Conservation (phyloP, 2,888 invertebrate genomes). For the Dryomyza anilis region DNA sequence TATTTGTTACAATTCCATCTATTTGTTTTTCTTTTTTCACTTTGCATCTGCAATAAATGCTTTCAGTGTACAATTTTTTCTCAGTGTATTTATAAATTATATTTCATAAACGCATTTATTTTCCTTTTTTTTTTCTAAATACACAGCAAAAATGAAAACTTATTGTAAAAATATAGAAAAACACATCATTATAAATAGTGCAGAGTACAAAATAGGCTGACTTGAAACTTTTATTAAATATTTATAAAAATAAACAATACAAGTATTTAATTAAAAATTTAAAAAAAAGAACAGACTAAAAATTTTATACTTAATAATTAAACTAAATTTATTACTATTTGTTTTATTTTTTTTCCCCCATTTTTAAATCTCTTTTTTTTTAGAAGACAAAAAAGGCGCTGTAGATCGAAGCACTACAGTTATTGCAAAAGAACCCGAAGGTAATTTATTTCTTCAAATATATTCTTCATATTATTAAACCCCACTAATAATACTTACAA, state of each 20-base stretch:
- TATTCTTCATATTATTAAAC: no score
- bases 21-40: background rate
- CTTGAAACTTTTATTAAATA: background rate
- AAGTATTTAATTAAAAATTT: background rate
- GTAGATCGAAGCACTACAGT: conserved; percentile 35
- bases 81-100: background rate
- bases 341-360: conserved; percentile 28
- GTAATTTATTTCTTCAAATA: no score
- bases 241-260: background rate
- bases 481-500: no score
- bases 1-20: no score
- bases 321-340: conserved; percentile 24
- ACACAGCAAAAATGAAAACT: no score
- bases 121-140: background rate
- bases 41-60: no score
- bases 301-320: background rate
- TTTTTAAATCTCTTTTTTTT: conserved; percentile 28
- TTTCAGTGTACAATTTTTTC: no score
- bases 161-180: no score
- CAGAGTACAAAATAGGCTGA: no score
- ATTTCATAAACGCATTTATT: background rate
- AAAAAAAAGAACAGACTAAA: background rate
- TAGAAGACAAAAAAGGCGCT: conserved; percentile 34
- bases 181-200: no score
- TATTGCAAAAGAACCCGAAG: conserved; percentile 33